A percentile compares a stretch with the other conserved stretches of the same genome.
Evolutionary conservation across 2,888 invertebrate species (phyloP).

Genomic region (Agelastica alni): DNA sequence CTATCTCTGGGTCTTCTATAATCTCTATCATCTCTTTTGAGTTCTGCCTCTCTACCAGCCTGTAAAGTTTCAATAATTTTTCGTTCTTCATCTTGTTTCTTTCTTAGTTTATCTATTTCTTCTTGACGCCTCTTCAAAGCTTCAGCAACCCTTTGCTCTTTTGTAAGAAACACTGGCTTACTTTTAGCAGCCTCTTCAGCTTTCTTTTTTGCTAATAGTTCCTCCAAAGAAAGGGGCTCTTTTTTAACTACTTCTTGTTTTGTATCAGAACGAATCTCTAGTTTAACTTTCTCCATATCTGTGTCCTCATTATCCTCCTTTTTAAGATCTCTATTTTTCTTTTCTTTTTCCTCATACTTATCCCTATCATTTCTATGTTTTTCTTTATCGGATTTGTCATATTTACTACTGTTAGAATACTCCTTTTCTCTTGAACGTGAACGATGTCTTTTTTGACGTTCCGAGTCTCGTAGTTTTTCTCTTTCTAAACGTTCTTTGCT

Average conservation of each 20-base stretch:
- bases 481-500: conserved; percentile 49
- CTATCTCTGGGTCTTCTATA: conserved; percentile 57
- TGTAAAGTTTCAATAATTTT: conserved; percentile 50
- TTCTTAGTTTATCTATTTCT: conserved; percentile 81
- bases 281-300: conserved; percentile 43
- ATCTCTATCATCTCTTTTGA: conserved; percentile 51
- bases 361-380: conserved; percentile 32
- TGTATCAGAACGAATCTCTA: conserved; percentile 17
- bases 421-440: conserved; percentile 51
- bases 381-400: conserved; percentile 36
- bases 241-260: conserved; percentile 57
- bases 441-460: conserved; percentile 47
- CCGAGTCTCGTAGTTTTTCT: conserved; percentile 26
- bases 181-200: conserved; percentile 93
- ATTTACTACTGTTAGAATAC: conserved; percentile 31
- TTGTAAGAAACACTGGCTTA: conserved; percentile 95
- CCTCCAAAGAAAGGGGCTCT: conserved; percentile 95
- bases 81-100: conserved; percentile 69
- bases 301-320: conserved; percentile 52
- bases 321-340: conserved; percentile 37
- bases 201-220: conserved; percentile 92
- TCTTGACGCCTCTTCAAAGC: conserved; percentile 89
- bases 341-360: conserved; percentile 48
- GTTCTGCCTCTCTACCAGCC: conserved; percentile 46
- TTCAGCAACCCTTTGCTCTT: conserved; percentile 90